These are phyloP conservation scores for Spilogale gracilis DNA, from an alignment of 2,113 vertebrate species.

Conservation along the genomic window DNA sequence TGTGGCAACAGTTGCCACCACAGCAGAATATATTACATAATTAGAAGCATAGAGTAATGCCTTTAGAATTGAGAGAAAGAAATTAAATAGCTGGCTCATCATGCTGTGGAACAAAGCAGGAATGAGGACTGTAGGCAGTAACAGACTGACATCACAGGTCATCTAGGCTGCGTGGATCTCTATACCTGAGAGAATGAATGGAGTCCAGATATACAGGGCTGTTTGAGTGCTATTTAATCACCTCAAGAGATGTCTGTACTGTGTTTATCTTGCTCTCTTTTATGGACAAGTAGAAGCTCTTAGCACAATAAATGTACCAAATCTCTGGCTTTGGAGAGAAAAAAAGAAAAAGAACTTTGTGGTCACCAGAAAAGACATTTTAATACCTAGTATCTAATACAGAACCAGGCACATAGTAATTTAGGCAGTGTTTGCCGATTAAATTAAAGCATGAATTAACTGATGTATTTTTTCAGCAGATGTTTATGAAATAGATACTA, in stretches of 20 bases:
- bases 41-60: conserved; percentile 82
- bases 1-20: conserved; percentile 81
- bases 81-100: conserved; percentile 86
- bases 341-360: conserved; percentile 25
- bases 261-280: conserved; percentile 68
- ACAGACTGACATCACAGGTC: conserved; percentile 80
- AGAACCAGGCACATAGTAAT: background rate
- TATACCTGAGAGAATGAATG: conserved; percentile 75
- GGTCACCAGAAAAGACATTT: conserved; percentile 51
- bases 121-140: conserved; percentile 81
- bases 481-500: background rate
- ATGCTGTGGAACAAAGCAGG: conserved; percentile 84
- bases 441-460: conserved; percentile 54
- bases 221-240: conserved; percentile 82
- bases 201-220: conserved; percentile 75
- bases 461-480: background rate
- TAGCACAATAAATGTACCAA: conserved; percentile 56
- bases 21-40: conserved; percentile 88
- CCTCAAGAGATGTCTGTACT: conserved; percentile 75
- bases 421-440: background rate
- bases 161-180: conserved; percentile 80
- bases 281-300: conserved; percentile 65
- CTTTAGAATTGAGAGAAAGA: conserved; percentile 86
- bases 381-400: background rate
- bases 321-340: background rate